Evolutionary conservation across 2,797 vertebrate genomes (phyloP), one percentile per base, ranked within the genome.

Genomic region (Vipera ursinii): DNA sequence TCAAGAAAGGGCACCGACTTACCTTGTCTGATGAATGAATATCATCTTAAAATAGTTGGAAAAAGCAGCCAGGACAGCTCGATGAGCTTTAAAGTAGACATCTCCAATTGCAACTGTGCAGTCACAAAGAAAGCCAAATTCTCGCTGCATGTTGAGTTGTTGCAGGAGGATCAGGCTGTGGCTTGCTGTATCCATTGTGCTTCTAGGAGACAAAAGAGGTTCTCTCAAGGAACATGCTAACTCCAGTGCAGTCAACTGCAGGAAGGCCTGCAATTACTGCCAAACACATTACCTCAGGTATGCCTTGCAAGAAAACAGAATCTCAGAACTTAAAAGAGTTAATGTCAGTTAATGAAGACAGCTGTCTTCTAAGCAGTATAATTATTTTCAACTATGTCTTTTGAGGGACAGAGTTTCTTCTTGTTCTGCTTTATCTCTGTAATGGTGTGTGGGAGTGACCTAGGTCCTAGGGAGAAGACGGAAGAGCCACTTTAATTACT

Each of bases 11-110:
- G 55, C 0, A 32, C 6, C n/a, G 91, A 59, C 97, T 97, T 95
- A 99, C 99, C 99, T 99, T 91, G 99, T 98, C 97, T 99, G 99
- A 95, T 99, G 99, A 96, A 99, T 99, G 98, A 99, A 99, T 98
- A 99, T 99, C 99, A 99, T 99, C 98, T 99, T 99, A 98, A 99
- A 99, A 98, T 99, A 99, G 98, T 99, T 99, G 95, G 99, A 99
- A 97, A 99, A 99, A 91, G 99, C 98, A 86, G 99, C 99, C 32
- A 99, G 98, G 78, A 99, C 99, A 1, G 99, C 99, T 85, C 99
- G 98, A 96, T 99, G 99, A 88, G 99, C 99, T 97, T 99, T 99
- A 97, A 99, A 99, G 97, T 99, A 99, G 91, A 99, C 99, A 94
- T 99, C 99, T 90, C 99, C 99, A 91, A 99, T 99, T 93, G 99